Percentiles rank a stretch among this genome's conserved stretches.
Evolutionary conservation across 2,888 invertebrate species (phyloP).

Genomic region (Orgyia antiqua): DNA sequence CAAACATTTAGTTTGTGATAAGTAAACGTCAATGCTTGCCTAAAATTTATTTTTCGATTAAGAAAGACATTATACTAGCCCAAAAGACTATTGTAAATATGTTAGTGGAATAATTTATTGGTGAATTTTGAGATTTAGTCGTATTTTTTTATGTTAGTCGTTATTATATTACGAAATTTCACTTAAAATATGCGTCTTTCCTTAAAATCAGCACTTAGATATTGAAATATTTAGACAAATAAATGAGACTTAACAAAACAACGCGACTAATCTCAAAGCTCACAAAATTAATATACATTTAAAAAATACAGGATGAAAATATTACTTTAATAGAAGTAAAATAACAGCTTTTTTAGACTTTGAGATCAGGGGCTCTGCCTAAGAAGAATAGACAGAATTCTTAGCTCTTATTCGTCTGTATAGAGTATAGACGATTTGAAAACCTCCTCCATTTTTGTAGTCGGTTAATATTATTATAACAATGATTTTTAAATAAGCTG

Average conservation of each 20-base stretch:
- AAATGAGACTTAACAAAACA: neutral
- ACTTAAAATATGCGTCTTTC: too few species aligned
- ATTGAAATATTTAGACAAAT: neutral
- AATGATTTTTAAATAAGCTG: too few species aligned
- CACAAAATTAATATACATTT: slow-evolving; percentile 49
- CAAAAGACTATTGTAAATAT: slow-evolving; percentile 71
- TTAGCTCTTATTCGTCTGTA: too few species aligned
- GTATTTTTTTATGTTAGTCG: too few species aligned
- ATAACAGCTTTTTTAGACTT: too few species aligned
- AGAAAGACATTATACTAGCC: slow-evolving; percentile 39
- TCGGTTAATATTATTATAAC: too few species aligned
- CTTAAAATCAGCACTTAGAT: neutral
- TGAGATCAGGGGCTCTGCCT: too few species aligned
- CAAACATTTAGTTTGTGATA: slow-evolving; percentile 37
- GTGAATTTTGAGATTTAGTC: slow-evolving; percentile 21
- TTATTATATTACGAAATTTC: too few species aligned
- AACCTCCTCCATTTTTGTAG: too few species aligned
- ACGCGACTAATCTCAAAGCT: slow-evolving; percentile 12
- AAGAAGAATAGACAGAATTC: too few species aligned
- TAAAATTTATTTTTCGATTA: slow-evolving; percentile 43
- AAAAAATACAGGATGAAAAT: slow-evolving; percentile 54
- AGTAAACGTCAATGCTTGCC: slow-evolving; percentile 60
- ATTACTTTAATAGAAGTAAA: too few species aligned
- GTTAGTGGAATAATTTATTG: slow-evolving; percentile 58
- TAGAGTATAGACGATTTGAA: too few species aligned